These are phyloP conservation scores for sheep (Ovis aries) DNA, from an alignment of 2,113 vertebrate species.

Conservation along the genomic window ARS-UI_Ramb_v3.0 NC_056055.1:81262501-81263000, in stretches of 20 bases:
- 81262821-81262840: not conserved
- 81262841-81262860: not conserved
- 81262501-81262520: not conserved
- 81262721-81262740: not conserved
- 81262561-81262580: not conserved
- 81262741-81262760: not conserved
- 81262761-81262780: not conserved
- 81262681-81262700: not conserved
- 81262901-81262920: not conserved
- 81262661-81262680: not conserved
- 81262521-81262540: not conserved
- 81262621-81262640: not conserved
- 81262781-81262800: not conserved
- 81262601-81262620: not conserved
- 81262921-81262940: not conserved
- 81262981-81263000: not conserved
- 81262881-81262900: not conserved
- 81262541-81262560: not conserved
- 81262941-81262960: not conserved
- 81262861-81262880: not conserved
- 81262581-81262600: not conserved
- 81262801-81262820: not conserved
- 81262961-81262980: not conserved
- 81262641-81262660: not conserved
- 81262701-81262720: no score